These are phyloP conservation scores for Selene dorsalis DNA, from an alignment of 2,797 vertebrate genomes.

Conservation along the genomic window DNA sequence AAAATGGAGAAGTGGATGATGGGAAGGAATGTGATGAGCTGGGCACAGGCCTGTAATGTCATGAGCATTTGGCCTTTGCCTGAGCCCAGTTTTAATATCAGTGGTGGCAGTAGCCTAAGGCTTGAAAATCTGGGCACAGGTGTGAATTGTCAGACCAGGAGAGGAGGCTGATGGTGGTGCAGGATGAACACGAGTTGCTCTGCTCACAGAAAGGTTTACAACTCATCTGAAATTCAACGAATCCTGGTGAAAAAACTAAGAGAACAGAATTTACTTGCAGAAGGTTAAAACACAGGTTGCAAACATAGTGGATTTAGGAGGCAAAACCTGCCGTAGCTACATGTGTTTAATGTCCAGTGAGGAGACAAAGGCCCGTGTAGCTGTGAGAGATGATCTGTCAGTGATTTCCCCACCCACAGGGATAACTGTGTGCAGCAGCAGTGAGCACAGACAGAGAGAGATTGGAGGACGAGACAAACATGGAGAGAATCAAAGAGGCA, in stretches of 20 bases:
- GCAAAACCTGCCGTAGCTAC: slow-evolving; percentile 34
- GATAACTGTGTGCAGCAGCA: slow-evolving; percentile 52
- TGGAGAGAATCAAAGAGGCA: slow-evolving; percentile 9
- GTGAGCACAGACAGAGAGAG: slow-evolving; percentile 30
- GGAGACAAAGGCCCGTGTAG: slow-evolving; percentile 41
- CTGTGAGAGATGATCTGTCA: slow-evolving; percentile 39
- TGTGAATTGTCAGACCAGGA: slow-evolving; percentile 25
- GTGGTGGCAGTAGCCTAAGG: slow-evolving; percentile 33
- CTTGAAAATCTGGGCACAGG: slow-evolving; percentile 19
- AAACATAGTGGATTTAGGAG: slow-evolving; percentile 24
- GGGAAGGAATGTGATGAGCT: slow-evolving; percentile 3
- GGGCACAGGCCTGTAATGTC: slow-evolving; percentile 4
- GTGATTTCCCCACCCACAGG: slow-evolving; percentile 42
- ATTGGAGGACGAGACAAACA: slow-evolving; percentile 22
- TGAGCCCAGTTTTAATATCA: slow-evolving; percentile 30
- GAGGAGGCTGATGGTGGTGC: not conserved
- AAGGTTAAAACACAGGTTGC: slow-evolving; percentile 12
- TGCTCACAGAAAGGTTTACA: not conserved
- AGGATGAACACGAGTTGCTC: slow-evolving; percentile 8
- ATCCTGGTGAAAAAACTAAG: not conserved
- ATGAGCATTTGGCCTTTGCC: slow-evolving; percentile 33
- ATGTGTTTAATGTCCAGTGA: slow-evolving; percentile 40
- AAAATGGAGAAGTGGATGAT: not conserved
- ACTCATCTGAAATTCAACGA: not conserved
- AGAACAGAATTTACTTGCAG: not conserved